These are phyloP conservation scores for Coreius guichenoti DNA, from an alignment of 2,797 vertebrate species.

Conservation along the genomic window DNA sequence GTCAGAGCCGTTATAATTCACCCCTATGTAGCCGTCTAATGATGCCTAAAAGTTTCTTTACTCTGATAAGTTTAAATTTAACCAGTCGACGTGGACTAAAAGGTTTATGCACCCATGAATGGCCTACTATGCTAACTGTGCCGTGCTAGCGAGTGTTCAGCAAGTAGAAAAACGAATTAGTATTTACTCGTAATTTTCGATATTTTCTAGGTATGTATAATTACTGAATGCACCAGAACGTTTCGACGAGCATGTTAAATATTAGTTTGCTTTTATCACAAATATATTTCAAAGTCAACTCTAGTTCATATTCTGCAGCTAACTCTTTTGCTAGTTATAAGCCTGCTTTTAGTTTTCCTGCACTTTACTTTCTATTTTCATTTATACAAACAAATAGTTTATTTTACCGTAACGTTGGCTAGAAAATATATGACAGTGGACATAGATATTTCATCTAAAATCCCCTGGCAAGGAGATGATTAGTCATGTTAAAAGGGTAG, in stretches of 20 bases:
- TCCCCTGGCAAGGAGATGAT: neutral
- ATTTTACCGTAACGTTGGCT: neutral
- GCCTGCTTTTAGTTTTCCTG: neutral
- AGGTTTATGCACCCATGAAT: slow-evolving; percentile 50
- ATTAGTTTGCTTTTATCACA: neutral
- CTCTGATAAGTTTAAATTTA: neutral
- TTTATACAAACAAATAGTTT: neutral
- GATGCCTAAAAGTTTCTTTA: neutral
- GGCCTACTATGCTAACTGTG: slow-evolving; percentile 54
- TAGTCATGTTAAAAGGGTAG: slow-evolving; percentile 30
- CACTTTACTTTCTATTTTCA: neutral
- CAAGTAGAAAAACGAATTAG: neutral
- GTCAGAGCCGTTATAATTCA: neutral
- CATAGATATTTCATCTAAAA: neutral
- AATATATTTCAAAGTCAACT: neutral
- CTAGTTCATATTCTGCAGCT: slow-evolving; percentile 5
- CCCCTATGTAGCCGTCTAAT: neutral
- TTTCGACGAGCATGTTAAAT: neutral
- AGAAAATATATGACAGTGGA: neutral
- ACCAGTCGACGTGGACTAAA: neutral
- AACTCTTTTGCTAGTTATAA: slow-evolving; percentile 32
- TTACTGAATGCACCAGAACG: neutral
- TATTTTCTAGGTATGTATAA: neutral
- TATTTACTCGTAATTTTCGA: neutral
- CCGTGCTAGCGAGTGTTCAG: slow-evolving; percentile 28